These are phyloP conservation scores for Gephyroberyx darwinii DNA, from an alignment of 2,797 vertebrate species.

Conservation along the genomic window DNA sequence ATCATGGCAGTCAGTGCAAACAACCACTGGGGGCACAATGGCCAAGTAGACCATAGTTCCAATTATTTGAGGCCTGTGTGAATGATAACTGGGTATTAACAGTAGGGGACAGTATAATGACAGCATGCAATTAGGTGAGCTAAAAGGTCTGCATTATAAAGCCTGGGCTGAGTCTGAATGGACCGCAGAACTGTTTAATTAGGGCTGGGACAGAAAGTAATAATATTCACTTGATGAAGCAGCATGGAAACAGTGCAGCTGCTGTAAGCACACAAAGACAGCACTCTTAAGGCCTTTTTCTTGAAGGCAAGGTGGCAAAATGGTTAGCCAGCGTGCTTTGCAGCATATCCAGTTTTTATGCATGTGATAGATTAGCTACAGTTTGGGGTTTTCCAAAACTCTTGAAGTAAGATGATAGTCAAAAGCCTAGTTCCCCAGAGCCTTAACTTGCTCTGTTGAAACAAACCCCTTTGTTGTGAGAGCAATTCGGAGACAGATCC, in stretches of 20 bases:
- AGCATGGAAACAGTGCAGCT: conserved; percentile 74
- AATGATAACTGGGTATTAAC: conserved; percentile 63
- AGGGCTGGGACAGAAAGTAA: conserved; percentile 71
- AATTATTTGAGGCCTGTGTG: conserved; percentile 51
- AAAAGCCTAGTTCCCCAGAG: conserved; percentile 60
- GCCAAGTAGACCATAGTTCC: conserved; percentile 46
- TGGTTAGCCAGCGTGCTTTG: conserved; percentile 41
- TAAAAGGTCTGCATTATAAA: conserved; percentile 71
- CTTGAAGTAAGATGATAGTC: conserved; percentile 9
- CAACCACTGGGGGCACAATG: conserved; percentile 42
- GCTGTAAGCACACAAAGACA: conserved; percentile 74
- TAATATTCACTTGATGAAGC: conserved; percentile 76
- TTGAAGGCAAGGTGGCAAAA: conserved; percentile 68
- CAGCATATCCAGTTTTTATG: conserved; percentile 56
- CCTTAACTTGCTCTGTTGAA: conserved; percentile 61
- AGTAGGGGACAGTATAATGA: conserved; percentile 58
- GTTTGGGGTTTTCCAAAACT: conserved; percentile 65
- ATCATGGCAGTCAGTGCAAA: conserved; percentile 36
- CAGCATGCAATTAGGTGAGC: conserved; percentile 61
- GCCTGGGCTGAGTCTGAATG: conserved; percentile 63
- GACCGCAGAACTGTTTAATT: conserved; percentile 72
- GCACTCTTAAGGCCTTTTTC: conserved; percentile 65
- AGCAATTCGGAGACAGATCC: conserved; percentile 80
- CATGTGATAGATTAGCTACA: conserved; percentile 43
- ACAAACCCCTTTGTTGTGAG: conserved; percentile 77